A percentile compares a stretch with the other conserved stretches of the same genome.
These are phyloP conservation scores for Peribatodes rhomboidaria DNA, from an alignment of 2,888 invertebrate genomes.

Conservation along the genomic window DNA sequence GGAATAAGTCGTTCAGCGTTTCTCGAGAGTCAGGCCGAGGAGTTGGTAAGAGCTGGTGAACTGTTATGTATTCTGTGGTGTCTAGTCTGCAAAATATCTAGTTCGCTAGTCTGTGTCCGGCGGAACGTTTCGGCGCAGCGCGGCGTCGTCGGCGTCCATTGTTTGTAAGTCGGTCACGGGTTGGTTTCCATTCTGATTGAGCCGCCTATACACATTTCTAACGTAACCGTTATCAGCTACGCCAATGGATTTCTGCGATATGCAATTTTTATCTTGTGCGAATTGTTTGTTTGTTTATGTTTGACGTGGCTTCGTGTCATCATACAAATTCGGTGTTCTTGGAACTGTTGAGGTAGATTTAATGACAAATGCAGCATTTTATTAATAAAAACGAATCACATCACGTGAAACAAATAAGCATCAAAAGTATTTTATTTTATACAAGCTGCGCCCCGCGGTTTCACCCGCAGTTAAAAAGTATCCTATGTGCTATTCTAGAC, in stretches of 20 bases:
- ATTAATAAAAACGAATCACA: background rate
- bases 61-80: background rate
- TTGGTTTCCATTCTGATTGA: constrained; percentile 54
- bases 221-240: constrained; percentile 27
- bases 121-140: constrained; percentile 52
- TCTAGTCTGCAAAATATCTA: constrained; percentile 33
- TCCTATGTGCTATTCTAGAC: too few relatives aligned
- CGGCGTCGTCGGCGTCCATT: constrained; percentile 54
- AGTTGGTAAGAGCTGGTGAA: constrained; percentile 2
- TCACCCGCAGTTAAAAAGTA: too few relatives aligned
- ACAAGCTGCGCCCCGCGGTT: too few relatives aligned
- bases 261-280: constrained; percentile 26
- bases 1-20: too few relatives aligned
- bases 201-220: constrained; percentile 47
- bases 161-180: constrained; percentile 60
- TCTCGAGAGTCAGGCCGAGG: constrained; percentile 35
- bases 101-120: constrained; percentile 46
- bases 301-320: constrained; percentile 12
- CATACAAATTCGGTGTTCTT: background rate
- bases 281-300: constrained; percentile 20
- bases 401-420: background rate
- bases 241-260: constrained; percentile 34
- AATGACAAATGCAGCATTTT: background rate
- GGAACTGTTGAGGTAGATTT: background rate
- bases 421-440: too few relatives aligned